These are phyloP conservation scores for Psix sp. DNA, from an alignment of 1,140 invertebrate species.

Conservation along the genomic window DNA sequence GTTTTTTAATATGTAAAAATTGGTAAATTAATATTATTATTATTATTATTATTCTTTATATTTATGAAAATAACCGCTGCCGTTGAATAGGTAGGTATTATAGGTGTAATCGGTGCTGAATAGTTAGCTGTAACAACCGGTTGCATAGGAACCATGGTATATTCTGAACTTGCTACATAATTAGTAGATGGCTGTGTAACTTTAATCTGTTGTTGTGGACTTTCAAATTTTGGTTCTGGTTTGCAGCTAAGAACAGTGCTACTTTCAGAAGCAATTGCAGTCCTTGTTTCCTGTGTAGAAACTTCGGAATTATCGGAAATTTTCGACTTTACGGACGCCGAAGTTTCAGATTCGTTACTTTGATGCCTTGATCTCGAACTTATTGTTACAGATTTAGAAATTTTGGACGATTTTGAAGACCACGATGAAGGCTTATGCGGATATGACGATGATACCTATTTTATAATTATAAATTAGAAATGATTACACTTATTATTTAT, in stretches of 20 bases:
- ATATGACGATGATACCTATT: slow-evolving; percentile 43
- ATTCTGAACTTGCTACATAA: slow-evolving; percentile 80
- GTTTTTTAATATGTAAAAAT: slow-evolving; percentile 8
- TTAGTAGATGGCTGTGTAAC: slow-evolving; percentile 63
- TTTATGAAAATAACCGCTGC: no score
- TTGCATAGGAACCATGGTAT: slow-evolving; percentile 80
- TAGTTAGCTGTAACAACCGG: slow-evolving; percentile 76
- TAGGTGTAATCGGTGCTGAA: slow-evolving; percentile 64
- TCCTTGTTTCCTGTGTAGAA: slow-evolving; percentile 74
- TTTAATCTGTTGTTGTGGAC: slow-evolving; percentile 55
- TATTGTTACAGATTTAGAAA: slow-evolving; percentile 59
- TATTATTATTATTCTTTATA: no score
- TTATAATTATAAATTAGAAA: no score
- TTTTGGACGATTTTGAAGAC: slow-evolving; percentile 73
- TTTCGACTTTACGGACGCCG: slow-evolving; percentile 82
- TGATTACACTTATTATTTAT: no score
- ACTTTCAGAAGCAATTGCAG: slow-evolving; percentile 43
- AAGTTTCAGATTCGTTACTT: slow-evolving; percentile 81
- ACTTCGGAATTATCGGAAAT: slow-evolving; percentile 80
- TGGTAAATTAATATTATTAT: neutral
- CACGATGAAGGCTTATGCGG: slow-evolving; percentile 67
- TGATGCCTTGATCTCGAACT: slow-evolving; percentile 72
- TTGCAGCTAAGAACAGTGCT: slow-evolving; percentile 44
- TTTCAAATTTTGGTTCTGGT: slow-evolving; percentile 50
- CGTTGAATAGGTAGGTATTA: slow-evolving; percentile 63